Percentiles rank a stretch among this genome's conserved stretches.
phyloP scores from a whole-genome alignment of 1,140 invertebrate species.

The Paraescarpia echinospica region DNA sequence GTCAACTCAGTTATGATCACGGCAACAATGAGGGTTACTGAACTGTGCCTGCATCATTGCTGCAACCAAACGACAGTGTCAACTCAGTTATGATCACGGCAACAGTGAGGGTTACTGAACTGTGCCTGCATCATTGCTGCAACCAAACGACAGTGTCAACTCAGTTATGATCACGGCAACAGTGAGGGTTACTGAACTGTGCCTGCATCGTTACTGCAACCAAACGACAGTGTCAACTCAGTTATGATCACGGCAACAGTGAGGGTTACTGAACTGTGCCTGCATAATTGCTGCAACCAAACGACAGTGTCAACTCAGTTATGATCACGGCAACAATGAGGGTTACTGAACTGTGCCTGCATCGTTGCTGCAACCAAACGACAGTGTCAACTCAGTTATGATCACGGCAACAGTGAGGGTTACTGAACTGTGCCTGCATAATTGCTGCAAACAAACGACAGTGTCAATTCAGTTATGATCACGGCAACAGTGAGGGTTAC shows the following conservation, averaged over 20 bases:
- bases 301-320: background rate
- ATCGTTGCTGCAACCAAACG: background rate
- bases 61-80: background rate
- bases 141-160: background rate
- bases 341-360: background rate
- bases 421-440: background rate
- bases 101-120: background rate
- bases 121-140: constrained; percentile 73
- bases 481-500: background rate
- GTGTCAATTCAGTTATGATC: background rate
- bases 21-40: background rate
- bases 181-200: background rate
- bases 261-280: background rate
- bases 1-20: background rate
- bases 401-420: background rate
- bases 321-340: background rate
- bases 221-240: background rate
- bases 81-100: background rate
- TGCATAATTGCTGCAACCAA: background rate
- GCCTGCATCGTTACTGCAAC: background rate
- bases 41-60: constrained; percentile 73
- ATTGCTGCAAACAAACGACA: background rate
- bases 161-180: background rate
- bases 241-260: background rate
- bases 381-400: background rate